Evolutionary conservation across 2,113 vertebrate species (phyloP).

Genomic region (Bos taurus): DNA sequence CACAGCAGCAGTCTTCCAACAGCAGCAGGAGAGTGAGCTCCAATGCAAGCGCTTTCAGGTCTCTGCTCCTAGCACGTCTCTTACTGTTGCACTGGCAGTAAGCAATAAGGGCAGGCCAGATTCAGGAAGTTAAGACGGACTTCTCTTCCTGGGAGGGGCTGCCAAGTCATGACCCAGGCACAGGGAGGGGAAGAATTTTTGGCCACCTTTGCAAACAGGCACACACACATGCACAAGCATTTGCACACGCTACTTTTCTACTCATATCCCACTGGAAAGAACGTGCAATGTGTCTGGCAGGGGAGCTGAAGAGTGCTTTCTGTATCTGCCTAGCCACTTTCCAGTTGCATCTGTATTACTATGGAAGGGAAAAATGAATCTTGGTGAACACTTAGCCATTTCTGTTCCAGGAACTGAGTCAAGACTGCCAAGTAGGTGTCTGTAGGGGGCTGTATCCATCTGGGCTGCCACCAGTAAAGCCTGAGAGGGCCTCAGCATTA

Average conservation of each 20-base stretch:
- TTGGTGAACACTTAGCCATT: neutral
- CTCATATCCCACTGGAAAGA: neutral
- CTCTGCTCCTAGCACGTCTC: neutral
- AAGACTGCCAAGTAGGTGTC: neutral
- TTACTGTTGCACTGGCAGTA: neutral
- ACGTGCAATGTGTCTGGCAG: neutral
- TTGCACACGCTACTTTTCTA: neutral
- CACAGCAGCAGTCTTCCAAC: neutral
- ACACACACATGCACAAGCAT: accelerated
- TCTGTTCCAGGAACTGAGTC: neutral
- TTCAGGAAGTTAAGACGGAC: neutral
- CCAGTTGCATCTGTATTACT: neutral
- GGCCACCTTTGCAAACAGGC: neutral
- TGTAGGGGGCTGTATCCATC: neutral
- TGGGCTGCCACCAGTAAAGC: neutral
- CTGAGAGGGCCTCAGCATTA: neutral
- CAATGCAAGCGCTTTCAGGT: neutral
- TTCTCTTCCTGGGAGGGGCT: neutral
- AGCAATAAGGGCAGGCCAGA: neutral
- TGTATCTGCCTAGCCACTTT: neutral
- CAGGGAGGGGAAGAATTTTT: neutral
- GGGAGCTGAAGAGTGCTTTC: neutral
- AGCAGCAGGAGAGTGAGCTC: neutral
- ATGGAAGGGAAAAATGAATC: neutral
- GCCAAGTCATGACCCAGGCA: neutral